Base-by-base conservation (phyloP, 2,113 vertebrate genomes). In the Oncorhynchus nerka region DNA sequence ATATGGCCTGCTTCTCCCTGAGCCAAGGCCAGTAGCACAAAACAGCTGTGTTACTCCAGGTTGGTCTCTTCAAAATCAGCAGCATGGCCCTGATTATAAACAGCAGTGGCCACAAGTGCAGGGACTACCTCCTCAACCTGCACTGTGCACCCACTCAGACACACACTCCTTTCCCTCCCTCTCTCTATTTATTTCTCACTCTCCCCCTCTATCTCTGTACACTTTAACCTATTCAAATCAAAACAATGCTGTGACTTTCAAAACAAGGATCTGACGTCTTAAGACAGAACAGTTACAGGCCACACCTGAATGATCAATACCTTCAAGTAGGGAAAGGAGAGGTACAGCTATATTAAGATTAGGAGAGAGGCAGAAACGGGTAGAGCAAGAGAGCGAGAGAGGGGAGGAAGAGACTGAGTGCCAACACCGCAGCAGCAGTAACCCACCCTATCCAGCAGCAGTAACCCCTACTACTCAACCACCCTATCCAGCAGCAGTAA, bases 401-500 rank as follows among this genome's bases (percentile, higher is more conserved):
- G 34, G 9, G 39, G 34, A 45, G 39, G 4, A 26, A 66, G 28
- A 67, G 26, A 67, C 9, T 67, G 65, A 67, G 28, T 16, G 28
- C 65, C 28, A 30, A 24, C 24, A 66, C 24, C 3, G 24, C 26
- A 13, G 24, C 15, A 30, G 32, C 32, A 15, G 76, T 79, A 68
- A 79, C 73, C 39, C 70, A 22, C 0, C 48, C 48, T 15, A 57
- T 22, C 45, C 26, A 9, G 45, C 22, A 49, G 15, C 59, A 69
- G 76, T 79, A 68, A 80, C 73, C 69, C 68, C 79, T 81, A 80
- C 81, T 74, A 15, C 55, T 15, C 55, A 3, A 32, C 39, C 70
- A 22, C 0, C 48, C 48, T 15, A 57, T 22, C 45, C 26, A 9
- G 45, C 22, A 49, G 15, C 59, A 69, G 32, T 34, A 34, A 34